phyloP scores from a whole-genome alignment of 2,888 invertebrate genomes.

The Thera obeliscata region DNA sequence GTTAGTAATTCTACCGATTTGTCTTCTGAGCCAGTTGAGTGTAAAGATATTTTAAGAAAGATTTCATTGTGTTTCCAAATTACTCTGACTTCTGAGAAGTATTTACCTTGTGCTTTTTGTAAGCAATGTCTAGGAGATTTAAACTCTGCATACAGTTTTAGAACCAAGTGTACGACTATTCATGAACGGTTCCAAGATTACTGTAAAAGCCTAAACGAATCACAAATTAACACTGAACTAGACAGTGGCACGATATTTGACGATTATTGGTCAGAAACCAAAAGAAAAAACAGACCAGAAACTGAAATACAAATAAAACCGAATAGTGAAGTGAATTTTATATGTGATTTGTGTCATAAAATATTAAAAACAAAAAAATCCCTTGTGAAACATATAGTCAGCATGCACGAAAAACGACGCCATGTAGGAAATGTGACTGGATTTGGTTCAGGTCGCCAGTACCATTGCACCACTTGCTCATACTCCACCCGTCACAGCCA shows the following conservation, averaged over 20 bases:
- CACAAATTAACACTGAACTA: neutral
- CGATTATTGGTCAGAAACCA: conserved; percentile 31
- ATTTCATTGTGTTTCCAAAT: conserved; percentile 68
- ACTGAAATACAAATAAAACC: neutral
- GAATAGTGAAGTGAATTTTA: conserved; percentile 30
- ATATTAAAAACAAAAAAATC: conserved; percentile 62
- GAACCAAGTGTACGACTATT: conserved; percentile 64
- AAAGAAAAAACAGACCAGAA: conserved; percentile 14
- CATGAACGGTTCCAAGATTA: conserved; percentile 56
- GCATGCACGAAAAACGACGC: conserved; percentile 71
- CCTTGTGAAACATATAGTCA: conserved; percentile 63
- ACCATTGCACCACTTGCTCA: conserved; percentile 73
- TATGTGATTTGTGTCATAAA: conserved; percentile 65
- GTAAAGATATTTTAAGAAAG: conserved; percentile 57
- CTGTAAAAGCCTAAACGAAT: conserved; percentile 27
- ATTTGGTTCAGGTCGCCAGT: conserved; percentile 64
- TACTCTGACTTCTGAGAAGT: conserved; percentile 50
- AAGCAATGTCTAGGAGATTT: conserved; percentile 60
- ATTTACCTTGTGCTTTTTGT: conserved; percentile 64
- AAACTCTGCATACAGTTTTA: conserved; percentile 59
- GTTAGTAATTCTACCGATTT: conserved; percentile 45
- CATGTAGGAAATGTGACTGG: conserved; percentile 70
- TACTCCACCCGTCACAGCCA: conserved; percentile 78
- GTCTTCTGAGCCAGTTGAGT: conserved; percentile 48
- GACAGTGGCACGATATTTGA: conserved; percentile 21